Conservation (phyloP, 2,888 invertebrate genomes). For the Disparrhopalites patrizii region DNA sequence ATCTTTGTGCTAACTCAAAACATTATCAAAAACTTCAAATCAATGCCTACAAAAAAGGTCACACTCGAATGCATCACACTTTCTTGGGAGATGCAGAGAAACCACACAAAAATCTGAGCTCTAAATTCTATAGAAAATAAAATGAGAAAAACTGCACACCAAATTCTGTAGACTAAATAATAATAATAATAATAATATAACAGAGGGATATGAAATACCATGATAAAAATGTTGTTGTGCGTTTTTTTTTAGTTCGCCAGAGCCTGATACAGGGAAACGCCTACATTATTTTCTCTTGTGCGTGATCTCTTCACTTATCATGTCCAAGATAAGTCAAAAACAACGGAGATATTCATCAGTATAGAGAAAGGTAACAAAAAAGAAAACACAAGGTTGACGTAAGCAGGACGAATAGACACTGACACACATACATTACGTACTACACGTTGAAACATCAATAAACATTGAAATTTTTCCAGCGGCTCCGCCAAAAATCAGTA, state of each 20-base stretch:
- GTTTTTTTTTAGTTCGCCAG: slow-evolving; percentile 27
- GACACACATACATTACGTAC: neutral
- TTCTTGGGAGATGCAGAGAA: too few relatives aligned
- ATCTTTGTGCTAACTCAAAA: too few relatives aligned
- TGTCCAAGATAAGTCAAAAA: slow-evolving; percentile 20
- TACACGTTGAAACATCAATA: too few relatives aligned
- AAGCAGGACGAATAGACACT: slow-evolving; percentile 4
- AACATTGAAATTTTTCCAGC: too few relatives aligned
- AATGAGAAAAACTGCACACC: too few relatives aligned
- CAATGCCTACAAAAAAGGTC: too few relatives aligned
- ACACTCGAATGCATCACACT: too few relatives aligned
- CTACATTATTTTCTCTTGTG: slow-evolving; percentile 64
- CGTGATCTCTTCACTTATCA: slow-evolving; percentile 68
- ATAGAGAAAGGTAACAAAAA: slow-evolving; percentile 27
- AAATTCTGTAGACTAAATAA: neutral
- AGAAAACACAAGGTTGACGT: slow-evolving; percentile 22
- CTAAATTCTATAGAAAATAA: neutral
- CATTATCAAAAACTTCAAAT: too few relatives aligned
- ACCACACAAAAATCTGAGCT: neutral
- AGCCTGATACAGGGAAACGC: slow-evolving; percentile 44
- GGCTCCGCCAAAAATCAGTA: too few relatives aligned
- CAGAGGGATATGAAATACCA: neutral
- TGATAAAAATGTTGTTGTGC: neutral
- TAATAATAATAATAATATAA: neutral
- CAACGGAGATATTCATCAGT: neutral